Percentiles rank a stretch among this genome's conserved stretches.
Conservation (phyloP, 2,113 vertebrate genomes). For the Laterallus jamaicensis region DNA sequence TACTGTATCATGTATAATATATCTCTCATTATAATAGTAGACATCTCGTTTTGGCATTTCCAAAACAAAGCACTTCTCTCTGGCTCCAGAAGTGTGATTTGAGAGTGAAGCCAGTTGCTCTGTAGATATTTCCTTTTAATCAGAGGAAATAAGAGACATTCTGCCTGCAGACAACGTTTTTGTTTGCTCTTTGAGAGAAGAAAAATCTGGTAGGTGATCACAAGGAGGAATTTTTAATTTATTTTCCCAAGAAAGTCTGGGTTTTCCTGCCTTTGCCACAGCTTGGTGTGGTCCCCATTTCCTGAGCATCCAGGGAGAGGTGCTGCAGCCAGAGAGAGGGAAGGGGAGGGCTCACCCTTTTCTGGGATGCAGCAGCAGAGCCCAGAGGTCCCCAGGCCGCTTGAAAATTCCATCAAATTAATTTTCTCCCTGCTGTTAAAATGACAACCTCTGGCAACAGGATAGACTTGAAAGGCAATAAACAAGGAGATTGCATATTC, state of each 20-base stretch:
- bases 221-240: background rate
- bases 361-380: background rate
- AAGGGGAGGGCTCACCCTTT: background rate
- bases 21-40: background rate
- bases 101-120: background rate
- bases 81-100: background rate
- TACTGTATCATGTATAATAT: background rate
- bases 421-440: slow-evolving; percentile 28
- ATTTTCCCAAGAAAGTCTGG: accelerated
- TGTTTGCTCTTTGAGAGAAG: background rate
- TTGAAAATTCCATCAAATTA: background rate
- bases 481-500: slow-evolving; percentile 33
- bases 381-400: background rate
- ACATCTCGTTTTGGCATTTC: background rate
- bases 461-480: slow-evolving; percentile 18
- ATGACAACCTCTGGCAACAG: slow-evolving; percentile 21
- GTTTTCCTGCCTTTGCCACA: background rate
- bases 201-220: background rate
- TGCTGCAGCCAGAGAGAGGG: background rate
- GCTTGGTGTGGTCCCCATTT: accelerated
- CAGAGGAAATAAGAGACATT: background rate
- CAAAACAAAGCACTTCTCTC: background rate
- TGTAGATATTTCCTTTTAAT: background rate
- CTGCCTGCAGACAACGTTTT: background rate
- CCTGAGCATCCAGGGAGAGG: background rate